Base-by-base conservation (phyloP, 1,140 invertebrate genomes). In the Coelopa frigida region DNA sequence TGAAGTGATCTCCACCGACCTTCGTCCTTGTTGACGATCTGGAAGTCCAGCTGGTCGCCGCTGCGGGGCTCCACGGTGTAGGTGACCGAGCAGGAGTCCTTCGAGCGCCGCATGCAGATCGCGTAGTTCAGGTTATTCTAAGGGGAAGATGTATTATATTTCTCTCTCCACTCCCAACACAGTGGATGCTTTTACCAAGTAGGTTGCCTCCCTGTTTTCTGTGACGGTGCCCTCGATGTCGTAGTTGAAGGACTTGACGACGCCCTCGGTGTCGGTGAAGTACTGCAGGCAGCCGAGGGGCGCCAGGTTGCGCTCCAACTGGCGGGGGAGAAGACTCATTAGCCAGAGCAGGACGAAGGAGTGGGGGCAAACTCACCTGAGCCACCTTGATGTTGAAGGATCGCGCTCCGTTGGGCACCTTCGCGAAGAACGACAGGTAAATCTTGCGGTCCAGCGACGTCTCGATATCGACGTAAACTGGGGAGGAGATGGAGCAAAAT, bases 101-200 rank as follows among this genome's bases (percentile, higher is more conserved):
- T 52, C 33, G 73, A 72, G 48, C 81, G 77, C 40, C 76, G 61
- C 39, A 87, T 79, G 55, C 85, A 88, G 44, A 88, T 81, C 0
- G 81, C 83, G 63, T 89, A 88, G 58, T 89, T 85, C 1, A 87
- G 56, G 67, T 87, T 84, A 58, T 87, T 87, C 83, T 86, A 64
- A 33, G 78, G 76, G 37, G 18, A 5, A 39, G 14, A 41, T 47
- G 18, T 7, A 0, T 5, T 10, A 26, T 45, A 1, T 10, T 37
- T 1, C 18, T 4, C 15, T 24, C 17, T 37, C 11, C 7, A 37
- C 7, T 8, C 17, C 7, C 7, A 41, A 41, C 5, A 22, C 39
- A 21, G 27, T 26, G 15, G 14, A 41, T 21, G 14, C 23, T 46
- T 70, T 61, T 70, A 80, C 78, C 53, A 79, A 68, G 59, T 80